A percentile compares a stretch with the other conserved stretches of the same genome.
Conservation (phyloP, 37 sponge, comb jelly and placozoan species). For the Haliclona indistincta region DNA sequence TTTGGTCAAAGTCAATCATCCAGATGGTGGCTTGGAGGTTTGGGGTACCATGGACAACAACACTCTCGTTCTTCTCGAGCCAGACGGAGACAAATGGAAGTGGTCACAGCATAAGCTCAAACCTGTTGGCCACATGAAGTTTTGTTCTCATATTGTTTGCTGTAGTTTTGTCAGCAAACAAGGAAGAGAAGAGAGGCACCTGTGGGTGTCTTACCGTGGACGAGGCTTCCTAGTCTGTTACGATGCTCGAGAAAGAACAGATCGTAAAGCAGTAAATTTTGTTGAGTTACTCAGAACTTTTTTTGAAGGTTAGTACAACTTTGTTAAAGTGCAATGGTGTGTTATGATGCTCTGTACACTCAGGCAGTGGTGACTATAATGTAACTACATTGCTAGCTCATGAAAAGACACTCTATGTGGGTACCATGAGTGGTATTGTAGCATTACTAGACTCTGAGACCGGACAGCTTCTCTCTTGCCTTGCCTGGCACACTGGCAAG, state of each 20-base stretch:
- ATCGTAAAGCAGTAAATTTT: constrained; percentile 35
- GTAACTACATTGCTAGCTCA: constrained; percentile 32
- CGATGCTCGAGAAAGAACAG: constrained; percentile 51
- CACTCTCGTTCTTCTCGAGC: constrained; percentile 27
- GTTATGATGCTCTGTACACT: not conserved
- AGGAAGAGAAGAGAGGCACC: constrained; percentile 15
- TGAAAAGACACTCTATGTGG: constrained; percentile 34
- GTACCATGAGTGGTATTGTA: constrained; percentile 41
- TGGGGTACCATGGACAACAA: constrained; percentile 76
- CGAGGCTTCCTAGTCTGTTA: constrained; percentile 47
- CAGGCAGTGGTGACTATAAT: constrained; percentile 6
- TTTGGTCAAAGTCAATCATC: constrained; percentile 43
- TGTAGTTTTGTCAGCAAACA: constrained; percentile 27
- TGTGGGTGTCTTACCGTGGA: constrained; percentile 65
- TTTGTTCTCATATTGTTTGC: constrained; percentile 48
- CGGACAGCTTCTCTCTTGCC: not conserved
- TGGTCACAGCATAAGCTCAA: constrained; percentile 16
- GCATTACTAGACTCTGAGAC: constrained; percentile 42
- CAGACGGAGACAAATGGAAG: not conserved
- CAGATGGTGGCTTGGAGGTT: constrained; percentile 43
- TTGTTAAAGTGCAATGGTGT: not conserved
- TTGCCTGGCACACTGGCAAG: constrained; percentile 47
- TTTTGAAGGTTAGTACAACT: not conserved
- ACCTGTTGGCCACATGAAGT: constrained; percentile 6
- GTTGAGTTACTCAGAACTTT: constrained; percentile 24